phyloP scores from a whole-genome alignment of 1,140 invertebrate species.

The Cotesia glomerata region DNA sequence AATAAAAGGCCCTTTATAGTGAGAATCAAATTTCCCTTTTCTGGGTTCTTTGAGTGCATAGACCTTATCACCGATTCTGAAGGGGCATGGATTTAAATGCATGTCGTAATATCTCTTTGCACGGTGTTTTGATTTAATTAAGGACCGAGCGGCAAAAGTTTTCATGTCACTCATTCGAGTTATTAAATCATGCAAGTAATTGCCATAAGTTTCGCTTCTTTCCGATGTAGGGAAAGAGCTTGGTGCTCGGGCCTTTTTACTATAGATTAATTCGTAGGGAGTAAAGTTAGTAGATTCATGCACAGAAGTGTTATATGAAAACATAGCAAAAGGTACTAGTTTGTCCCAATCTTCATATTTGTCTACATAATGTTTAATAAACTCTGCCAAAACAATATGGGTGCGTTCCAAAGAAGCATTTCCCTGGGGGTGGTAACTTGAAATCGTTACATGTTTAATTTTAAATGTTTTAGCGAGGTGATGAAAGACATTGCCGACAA shows the following conservation, averaged over 20 bases:
- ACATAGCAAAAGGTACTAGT: slow-evolving; percentile 20
- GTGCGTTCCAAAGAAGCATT: slow-evolving; percentile 40
- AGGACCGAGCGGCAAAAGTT: neutral
- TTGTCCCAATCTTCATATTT: no score
- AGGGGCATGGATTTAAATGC: neutral
- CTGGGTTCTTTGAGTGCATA: slow-evolving; percentile 16
- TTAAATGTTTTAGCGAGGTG: slow-evolving; percentile 36
- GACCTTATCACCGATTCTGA: neutral
- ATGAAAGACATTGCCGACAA: slow-evolving; percentile 36
- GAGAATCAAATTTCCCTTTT: no score
- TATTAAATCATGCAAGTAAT: slow-evolving; percentile 3
- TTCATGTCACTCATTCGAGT: neutral
- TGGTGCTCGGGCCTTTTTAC: slow-evolving; percentile 11
- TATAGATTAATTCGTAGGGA: slow-evolving; percentile 21
- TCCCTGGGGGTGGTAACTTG: slow-evolving; percentile 20
- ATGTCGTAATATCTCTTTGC: slow-evolving; percentile 3
- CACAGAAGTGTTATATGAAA: slow-evolving; percentile 18
- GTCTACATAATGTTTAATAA: no score
- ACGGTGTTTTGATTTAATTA: slow-evolving; percentile 2
- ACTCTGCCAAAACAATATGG: no score
- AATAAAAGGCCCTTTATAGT: slow-evolving; percentile 13
- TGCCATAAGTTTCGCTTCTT: no score
- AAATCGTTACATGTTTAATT: slow-evolving; percentile 13
- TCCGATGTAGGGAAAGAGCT: neutral
- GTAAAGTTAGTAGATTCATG: slow-evolving; percentile 45